A percentile compares a stretch with the other conserved stretches of the same genome.
Conservation (phyloP, 2,113 vertebrate species). For the Nestor notabilis region DNA sequence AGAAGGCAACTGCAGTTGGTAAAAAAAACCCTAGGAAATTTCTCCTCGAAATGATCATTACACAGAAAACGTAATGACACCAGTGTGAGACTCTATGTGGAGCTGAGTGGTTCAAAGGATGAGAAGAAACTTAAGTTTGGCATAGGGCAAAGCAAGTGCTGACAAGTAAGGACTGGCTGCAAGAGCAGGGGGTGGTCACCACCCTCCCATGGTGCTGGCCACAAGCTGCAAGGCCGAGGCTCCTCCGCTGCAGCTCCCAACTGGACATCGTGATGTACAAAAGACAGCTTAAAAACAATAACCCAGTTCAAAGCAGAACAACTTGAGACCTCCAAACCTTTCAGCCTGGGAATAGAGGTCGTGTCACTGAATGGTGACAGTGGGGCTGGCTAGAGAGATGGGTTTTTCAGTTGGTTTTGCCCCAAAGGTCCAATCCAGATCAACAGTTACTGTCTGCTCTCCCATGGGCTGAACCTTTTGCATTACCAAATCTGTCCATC, state of each 20-base stretch:
- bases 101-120: neutral
- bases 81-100: neutral
- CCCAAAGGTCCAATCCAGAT: neutral
- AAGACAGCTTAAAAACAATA: neutral
- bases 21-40: neutral
- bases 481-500: neutral
- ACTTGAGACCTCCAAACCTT: neutral
- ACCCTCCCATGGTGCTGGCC: fast-evolving
- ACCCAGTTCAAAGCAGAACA: neutral
- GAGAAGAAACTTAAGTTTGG: neutral
- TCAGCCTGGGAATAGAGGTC: neutral
- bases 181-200: neutral
- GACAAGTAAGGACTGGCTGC: fast-evolving
- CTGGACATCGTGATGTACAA: neutral
- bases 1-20: neutral
- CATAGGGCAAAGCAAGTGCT: neutral
- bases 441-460: neutral
- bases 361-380: neutral
- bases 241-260: neutral
- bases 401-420: neutral
- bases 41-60: neutral
- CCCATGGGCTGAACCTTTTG: neutral
- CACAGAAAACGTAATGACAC: neutral
- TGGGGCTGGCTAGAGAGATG: neutral
- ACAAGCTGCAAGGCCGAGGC: neutral